Evolutionary conservation across 2,888 invertebrate species (phyloP).

Genomic region (Cheilosia vulpina): DNA sequence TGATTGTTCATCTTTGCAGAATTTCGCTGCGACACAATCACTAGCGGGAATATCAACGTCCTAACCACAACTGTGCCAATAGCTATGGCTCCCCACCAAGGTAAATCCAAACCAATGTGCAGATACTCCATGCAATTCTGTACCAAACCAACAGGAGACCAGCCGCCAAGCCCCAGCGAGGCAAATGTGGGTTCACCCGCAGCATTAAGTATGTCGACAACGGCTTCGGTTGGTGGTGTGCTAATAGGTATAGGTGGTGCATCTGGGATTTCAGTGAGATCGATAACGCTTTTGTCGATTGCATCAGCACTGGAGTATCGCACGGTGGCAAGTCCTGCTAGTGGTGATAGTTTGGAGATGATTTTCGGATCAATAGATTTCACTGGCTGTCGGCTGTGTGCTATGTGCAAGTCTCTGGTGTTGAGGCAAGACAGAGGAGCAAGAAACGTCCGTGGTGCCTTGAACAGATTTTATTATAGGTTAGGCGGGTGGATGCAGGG

Average conservation of each 20-base stretch:
- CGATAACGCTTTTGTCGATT: constrained; percentile 74
- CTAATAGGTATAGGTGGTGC: constrained; percentile 78
- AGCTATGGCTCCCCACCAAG: constrained; percentile 97
- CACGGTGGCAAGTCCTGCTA: constrained; percentile 65
- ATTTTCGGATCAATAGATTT: constrained; percentile 34
- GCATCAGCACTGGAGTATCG: constrained; percentile 79
- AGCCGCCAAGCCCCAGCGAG: constrained; percentile 92
- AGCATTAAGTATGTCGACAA: constrained; percentile 73
- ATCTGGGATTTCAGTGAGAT: constrained; percentile 80
- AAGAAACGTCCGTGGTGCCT: constrained; percentile 41
- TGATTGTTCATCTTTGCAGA: constrained; percentile 92
- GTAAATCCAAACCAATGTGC: constrained; percentile 91
- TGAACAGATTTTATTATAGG: constrained; percentile 53
- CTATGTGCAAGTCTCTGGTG: constrained; percentile 78
- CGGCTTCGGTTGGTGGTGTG: constrained; percentile 46
- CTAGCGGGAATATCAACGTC: constrained; percentile 91
- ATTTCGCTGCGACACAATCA: constrained; percentile 92
- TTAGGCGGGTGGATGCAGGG: constrained; percentile 27
- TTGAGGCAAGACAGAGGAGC: constrained; percentile 49
- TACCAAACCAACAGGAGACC: constrained; percentile 92
- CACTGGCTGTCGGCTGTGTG: constrained; percentile 52
- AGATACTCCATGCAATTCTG: constrained; percentile 92
- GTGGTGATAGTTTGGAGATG: constrained; percentile 40
- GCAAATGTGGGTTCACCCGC: constrained; percentile 90
- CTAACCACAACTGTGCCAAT: constrained; percentile 92